Percentiles rank a stretch among this genome's conserved stretches.
These are phyloP conservation scores for Eriosoma lanigerum DNA, from an alignment of 1,140 invertebrate species.

Conservation along the genomic window DNA sequence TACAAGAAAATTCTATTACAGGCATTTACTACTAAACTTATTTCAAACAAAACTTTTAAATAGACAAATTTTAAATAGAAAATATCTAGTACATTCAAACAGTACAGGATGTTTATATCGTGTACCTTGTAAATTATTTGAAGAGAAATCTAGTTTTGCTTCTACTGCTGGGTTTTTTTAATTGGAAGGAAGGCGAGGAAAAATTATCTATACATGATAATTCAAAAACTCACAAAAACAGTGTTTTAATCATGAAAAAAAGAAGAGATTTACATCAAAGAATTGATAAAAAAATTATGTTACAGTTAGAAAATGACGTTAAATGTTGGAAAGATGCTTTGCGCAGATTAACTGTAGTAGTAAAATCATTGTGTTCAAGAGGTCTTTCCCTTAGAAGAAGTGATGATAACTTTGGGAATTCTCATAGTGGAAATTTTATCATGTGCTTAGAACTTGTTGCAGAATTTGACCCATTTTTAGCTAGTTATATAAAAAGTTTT, in stretches of 20 bases:
- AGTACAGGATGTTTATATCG: slow-evolving; percentile 18
- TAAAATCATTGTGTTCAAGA: neutral
- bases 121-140: neutral
- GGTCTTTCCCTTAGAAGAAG: neutral
- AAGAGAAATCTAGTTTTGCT: neutral
- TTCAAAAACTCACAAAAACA: neutral
- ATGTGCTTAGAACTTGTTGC: slow-evolving; percentile 53
- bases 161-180: neutral
- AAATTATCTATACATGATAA: neutral
- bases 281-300: neutral
- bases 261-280: neutral
- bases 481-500: slow-evolving; percentile 53
- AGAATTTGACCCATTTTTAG: slow-evolving; percentile 54
- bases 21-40: slow-evolving; percentile 30
- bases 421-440: slow-evolving; percentile 55
- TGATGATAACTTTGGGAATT: neutral
- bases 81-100: slow-evolving; percentile 13
- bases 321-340: slow-evolving; percentile 19
- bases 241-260: neutral
- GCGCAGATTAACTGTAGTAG: neutral
- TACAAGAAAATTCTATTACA: neutral
- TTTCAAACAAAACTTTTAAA: slow-evolving; percentile 53
- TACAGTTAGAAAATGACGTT: neutral
- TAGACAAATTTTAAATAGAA: slow-evolving; percentile 13
- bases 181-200: neutral